Base-by-base conservation (phyloP, 2,797 vertebrate genomes). In the Crax fasciolata region DNA sequence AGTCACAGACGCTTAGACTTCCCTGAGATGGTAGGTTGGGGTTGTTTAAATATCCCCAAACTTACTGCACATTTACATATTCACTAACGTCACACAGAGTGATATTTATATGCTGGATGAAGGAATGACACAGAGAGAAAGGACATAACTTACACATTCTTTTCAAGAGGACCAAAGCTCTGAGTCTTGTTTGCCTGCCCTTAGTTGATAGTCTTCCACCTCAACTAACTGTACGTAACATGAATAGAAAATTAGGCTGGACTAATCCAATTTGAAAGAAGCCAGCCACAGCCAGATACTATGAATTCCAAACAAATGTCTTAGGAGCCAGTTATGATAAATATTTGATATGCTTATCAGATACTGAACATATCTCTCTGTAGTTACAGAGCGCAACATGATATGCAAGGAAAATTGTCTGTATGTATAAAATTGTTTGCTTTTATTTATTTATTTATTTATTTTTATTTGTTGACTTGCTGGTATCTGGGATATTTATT, bases 1-100 rank as follows among this genome's bases (percentile, higher is more conserved):
- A 96, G 96, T 96, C 80, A 70, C 90, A 96, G 89, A 83, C 2
- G 14, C 30, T 88, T 91, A 97, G 88, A 97, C 94, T 96, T 95
- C 96, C 92, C 89, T 93, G 78, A 73, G 49, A 90, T 78, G 61
- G 70, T 73, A 93, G 79, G 58, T n/a, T 93, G 28, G 27, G 86
- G 28, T 39, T 84, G 35, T 77, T 95, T 93, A 94, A 92, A 77
- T n/a, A 81, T 41, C 62, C 93, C 55, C 78, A 84, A 96, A 87
- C 41, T 75, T 85, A 35, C 44, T 67, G 65, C 48, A 65, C 66
- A 71, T 94, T 88, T 74, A 17, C 39, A 89, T 55, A 44, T 84
- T 59, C 85, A n/a, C 82, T 85, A 72, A 62, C 7, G 38, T 94
- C 87, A 90, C 54, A 67, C 32, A 9, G 43, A 20, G 41, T 52